Evolutionary conservation across 2,888 invertebrate genomes (phyloP), one percentile per base, ranked within the genome.

Genomic region (Apodemia hepburni): DNA sequence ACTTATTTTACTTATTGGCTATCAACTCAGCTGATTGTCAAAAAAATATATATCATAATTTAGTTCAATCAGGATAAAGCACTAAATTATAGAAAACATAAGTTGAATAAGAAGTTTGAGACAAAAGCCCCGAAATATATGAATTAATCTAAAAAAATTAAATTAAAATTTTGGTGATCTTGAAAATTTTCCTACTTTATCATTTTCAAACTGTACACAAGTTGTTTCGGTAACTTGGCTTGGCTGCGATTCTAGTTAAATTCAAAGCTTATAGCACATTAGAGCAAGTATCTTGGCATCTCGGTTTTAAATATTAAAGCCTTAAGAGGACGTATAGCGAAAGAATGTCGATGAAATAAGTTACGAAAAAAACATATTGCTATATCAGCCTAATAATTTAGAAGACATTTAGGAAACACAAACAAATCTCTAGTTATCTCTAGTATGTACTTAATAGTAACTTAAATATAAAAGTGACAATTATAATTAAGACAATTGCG

Each of bases 301-400:
- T 74, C 72, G 76, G 77, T 77, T 82, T 85, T 83, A 83, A 85
- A 86, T 87, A 87, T 87, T 86, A 82, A 85, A 81, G 81, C 79
- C 73, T 65, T 65, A 67, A 54, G 54, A 7, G 12, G 27, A 54
- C 12, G 54, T 54, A 12, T 27, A 54, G 18, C 27, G 1, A 12
- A 22, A 8, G 0, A 12, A 54, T 54, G 4, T 54, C 15, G 15
- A 42, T 42, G 5, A 12, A 22, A 27, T 12, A 22, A 7, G 12
- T 18, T 54, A 12, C 27, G 12, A 22, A 12, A 4, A 27, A 15
- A 54, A 54, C 54, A 27, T 54, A 54, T 22, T 51, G 51, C 51
- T 51, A 51, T 51, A 15, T 0, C 2, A 8, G 9, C 1, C 33
- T 1, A 33, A 33, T 33, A 0, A 33, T 33, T 33, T 33, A 2